These are phyloP conservation scores for Temnothorax curvispinosus DNA, from an alignment of 1,140 invertebrate genomes.

Conservation along the genomic window DNA sequence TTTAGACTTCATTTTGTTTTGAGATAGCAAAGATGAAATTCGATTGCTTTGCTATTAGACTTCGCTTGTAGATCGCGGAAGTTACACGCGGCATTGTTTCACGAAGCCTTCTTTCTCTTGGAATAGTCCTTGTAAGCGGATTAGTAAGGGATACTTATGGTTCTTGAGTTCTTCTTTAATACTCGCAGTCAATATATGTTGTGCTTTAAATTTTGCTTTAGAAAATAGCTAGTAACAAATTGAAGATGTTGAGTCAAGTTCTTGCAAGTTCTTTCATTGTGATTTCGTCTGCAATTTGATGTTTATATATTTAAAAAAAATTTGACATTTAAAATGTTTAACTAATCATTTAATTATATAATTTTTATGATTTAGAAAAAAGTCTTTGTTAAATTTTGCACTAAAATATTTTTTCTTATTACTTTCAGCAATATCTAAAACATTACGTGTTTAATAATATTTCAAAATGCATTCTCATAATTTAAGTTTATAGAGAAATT, in stretches of 20 bases:
- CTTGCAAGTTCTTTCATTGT: slow-evolving; percentile 8
- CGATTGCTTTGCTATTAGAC: background rate
- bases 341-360: background rate
- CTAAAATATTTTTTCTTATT: background rate
- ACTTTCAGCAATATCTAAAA: background rate
- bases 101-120: background rate
- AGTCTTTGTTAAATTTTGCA: background rate
- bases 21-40: background rate
- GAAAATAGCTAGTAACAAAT: background rate
- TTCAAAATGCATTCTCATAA: background rate
- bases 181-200: background rate
- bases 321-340: background rate
- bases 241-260: background rate
- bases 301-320: background rate
- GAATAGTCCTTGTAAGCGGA: background rate
- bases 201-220: background rate
- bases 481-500: background rate
- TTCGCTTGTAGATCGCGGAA: slow-evolving; percentile 1
- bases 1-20: background rate
- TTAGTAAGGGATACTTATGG: background rate
- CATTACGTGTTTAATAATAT: too few relatives aligned
- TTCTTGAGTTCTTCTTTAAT: background rate
- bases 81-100: background rate
- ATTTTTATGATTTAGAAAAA: background rate
- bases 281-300: background rate